A percentile compares a stretch with the other conserved stretches of the same genome.
These are phyloP conservation scores for Ornithoptera priamus DNA, from an alignment of 2,888 invertebrate species.

Conservation along the genomic window DNA sequence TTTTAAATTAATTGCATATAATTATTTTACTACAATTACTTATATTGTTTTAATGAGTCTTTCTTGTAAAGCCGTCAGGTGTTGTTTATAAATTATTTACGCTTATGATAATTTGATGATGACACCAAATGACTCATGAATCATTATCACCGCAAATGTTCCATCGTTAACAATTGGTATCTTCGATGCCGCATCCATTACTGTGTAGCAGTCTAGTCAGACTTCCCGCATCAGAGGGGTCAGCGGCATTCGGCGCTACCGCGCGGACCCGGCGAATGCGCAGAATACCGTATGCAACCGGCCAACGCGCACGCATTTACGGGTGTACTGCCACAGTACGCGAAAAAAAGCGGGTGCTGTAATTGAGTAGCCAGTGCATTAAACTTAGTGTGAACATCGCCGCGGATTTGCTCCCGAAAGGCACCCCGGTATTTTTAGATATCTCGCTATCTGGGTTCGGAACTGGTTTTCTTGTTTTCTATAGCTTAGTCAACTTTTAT, in stretches of 20 bases:
- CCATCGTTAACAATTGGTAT: constrained; percentile 22
- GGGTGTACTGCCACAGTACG: constrained; percentile 38
- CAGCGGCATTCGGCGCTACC: constrained; percentile 45
- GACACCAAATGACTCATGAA: constrained; percentile 25
- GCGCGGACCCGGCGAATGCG: constrained; percentile 34
- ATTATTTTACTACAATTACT: neutral
- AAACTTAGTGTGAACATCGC: constrained; percentile 46
- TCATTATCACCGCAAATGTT: constrained; percentile 8
- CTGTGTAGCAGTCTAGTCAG: constrained; percentile 33
- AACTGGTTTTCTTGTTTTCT: constrained; percentile 59
- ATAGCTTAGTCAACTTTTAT: constrained; percentile 49
- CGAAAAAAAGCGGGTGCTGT: constrained; percentile 42
- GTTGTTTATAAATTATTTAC: constrained; percentile 2
- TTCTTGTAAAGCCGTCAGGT: neutral
- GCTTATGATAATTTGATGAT: constrained; percentile 5
- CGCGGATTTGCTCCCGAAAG: constrained; percentile 42
- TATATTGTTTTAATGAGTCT: neutral
- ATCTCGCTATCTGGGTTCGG: constrained; percentile 36
- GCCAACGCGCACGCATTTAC: constrained; percentile 45
- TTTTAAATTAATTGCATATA: neutral
- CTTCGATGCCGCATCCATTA: constrained; percentile 44
- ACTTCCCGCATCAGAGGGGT: constrained; percentile 61
- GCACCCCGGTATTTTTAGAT: constrained; percentile 65
- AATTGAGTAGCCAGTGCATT: constrained; percentile 48
- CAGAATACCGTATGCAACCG: constrained; percentile 49